Base-by-base conservation (phyloP, 2,888 invertebrate genomes). In the Amphipyra berbera region DNA sequence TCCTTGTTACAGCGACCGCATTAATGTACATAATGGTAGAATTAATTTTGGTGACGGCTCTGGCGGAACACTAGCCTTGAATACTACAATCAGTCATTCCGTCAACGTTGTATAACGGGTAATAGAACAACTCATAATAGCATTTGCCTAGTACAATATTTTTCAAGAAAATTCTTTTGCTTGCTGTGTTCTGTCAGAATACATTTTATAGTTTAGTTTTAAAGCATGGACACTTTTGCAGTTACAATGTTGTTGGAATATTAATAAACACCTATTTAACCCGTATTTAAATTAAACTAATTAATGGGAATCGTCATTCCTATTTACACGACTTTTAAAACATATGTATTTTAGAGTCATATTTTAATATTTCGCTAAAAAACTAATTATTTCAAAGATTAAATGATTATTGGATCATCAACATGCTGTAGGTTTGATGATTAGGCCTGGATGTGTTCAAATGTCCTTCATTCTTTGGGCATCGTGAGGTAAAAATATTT, bases 1-100 rank as follows among this genome's bases (percentile, higher is more conserved):
- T 88, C 87, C 85, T 82, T 78, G 83, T 87, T 88, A 84, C 73
- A 86, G 86, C 85, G 78, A 84, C 85, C 86, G 79, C 81, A 84
- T 82, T 85, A 86, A 84, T 84, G 83, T 87, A 86, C 84, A 84
- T 83, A 73, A 66, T 75, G 79, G 88, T 87, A 86, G 84, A 83
- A 87, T 88, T 85, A 81, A 82, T 73, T 78, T 79, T 76, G 73
- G 76, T 74, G 68, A 76, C 54, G 64, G 64, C 77, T 67, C 55
- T 70, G 57, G 47, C 53, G 35, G 59, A 79, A 75, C 62, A 75
- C 60, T 57, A 64, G 61, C 52, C 21, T 10, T 53, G 13, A 46
- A 58, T 61, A 35, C 33, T 30, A 53, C 27, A 13, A 50, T 12
- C 1, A 21, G 21, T 46, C 30, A 7, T 42, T 57, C n/a, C 30